phyloP scores from a whole-genome alignment of 2,113 vertebrate species.

The Nyctereutes procyonoides region DNA sequence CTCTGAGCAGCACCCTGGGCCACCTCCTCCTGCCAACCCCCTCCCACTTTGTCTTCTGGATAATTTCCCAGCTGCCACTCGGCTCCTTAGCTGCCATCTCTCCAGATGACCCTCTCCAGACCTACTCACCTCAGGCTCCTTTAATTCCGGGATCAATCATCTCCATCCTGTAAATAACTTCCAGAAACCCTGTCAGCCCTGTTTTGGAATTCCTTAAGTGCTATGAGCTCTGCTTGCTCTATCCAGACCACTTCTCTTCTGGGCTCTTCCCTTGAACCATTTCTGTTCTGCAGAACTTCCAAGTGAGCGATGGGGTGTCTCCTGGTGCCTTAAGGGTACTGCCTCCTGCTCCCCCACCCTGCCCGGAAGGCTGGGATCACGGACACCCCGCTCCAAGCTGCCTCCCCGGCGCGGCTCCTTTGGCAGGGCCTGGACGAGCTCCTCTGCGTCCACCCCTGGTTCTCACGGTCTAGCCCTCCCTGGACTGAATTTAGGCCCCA shows the following conservation, averaged over 20 bases:
- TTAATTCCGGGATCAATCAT: neutral
- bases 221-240: neutral
- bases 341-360: accelerated
- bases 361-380: accelerated
- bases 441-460: neutral
- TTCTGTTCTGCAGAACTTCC: neutral
- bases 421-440: accelerated
- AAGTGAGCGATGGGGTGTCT: accelerated
- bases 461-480: accelerated
- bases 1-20: accelerated
- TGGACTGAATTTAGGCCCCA: accelerated
- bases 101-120: neutral
- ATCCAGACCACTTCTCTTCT: accelerated
- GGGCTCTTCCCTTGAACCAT: accelerated
- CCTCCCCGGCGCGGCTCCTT: neutral
- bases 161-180: neutral
- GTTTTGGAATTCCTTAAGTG: neutral
- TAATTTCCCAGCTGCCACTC: neutral
- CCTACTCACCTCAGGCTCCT: neutral
- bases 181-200: neutral
- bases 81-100: neutral
- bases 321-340: accelerated
- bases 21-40: accelerated
- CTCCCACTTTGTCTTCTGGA: neutral
- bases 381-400: accelerated